Percentiles rank a stretch among this genome's conserved stretches.
These are phyloP conservation scores for Heliconius charithonia DNA, from an alignment of 2,888 invertebrate species.

Conservation along the genomic window DNA sequence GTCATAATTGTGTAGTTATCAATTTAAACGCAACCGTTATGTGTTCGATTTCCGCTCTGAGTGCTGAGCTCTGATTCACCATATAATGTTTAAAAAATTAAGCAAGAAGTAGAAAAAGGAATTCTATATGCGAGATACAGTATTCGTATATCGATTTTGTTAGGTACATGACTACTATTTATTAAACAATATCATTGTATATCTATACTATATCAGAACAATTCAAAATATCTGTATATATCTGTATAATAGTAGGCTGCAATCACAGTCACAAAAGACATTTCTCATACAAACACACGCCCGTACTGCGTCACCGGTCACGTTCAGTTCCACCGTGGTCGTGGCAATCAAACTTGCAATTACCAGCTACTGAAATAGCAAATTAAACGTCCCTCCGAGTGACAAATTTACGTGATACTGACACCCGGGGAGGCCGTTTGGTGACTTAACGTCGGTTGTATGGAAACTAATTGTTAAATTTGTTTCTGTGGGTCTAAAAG, in stretches of 20 bases:
- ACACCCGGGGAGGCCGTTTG: slow-evolving; percentile 30
- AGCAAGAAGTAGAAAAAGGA: no score
- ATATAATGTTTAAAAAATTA: no score
- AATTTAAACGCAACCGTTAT: no score
- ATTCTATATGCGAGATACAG: no score
- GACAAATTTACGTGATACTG: slow-evolving; percentile 62
- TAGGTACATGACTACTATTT: no score
- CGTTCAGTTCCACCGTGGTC: slow-evolving; percentile 59
- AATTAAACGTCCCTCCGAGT: slow-evolving; percentile 77
- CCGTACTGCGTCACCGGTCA: slow-evolving; percentile 53
- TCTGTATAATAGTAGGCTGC: neutral
- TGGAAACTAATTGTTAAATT: slow-evolving; percentile 38
- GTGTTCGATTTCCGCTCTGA: no score
- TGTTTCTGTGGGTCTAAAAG: neutral
- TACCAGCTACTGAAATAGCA: slow-evolving; percentile 80
- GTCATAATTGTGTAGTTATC: no score
- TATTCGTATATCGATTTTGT: no score
- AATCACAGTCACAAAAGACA: slow-evolving; percentile 40
- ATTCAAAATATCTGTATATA: neutral
- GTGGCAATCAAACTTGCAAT: slow-evolving; percentile 79
- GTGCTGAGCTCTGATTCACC: no score
- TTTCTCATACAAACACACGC: slow-evolving; percentile 18
- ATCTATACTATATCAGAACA: neutral
- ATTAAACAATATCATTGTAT: no score
- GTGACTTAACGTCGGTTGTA: slow-evolving; percentile 34